These are phyloP conservation scores for Barbus barbus DNA, from an alignment of 2,113 vertebrate species.

Conservation along the genomic window DNA sequence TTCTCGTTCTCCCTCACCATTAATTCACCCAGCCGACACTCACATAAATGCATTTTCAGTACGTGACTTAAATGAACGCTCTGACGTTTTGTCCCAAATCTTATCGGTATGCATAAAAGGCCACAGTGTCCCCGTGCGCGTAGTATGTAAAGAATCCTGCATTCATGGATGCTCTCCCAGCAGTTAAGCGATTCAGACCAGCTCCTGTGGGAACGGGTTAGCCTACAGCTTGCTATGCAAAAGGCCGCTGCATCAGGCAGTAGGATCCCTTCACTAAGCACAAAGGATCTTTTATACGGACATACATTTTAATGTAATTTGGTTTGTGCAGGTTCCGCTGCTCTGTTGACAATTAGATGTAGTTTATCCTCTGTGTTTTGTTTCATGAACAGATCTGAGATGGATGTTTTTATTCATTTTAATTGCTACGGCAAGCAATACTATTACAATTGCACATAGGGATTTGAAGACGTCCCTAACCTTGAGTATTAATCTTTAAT, in stretches of 20 bases:
- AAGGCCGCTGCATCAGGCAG: slow-evolving; percentile 1
- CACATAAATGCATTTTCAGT: background rate
- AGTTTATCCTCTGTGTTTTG: slow-evolving; percentile 24
- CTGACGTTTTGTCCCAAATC: slow-evolving; percentile 4
- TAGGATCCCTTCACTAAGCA: slow-evolving; percentile 46
- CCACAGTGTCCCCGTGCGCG: slow-evolving; percentile 3
- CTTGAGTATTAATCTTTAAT: background rate
- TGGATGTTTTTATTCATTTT: background rate
- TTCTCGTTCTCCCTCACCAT: slow-evolving; percentile 6
- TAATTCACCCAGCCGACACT: slow-evolving; percentile 29
- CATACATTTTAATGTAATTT: slow-evolving; percentile 40
- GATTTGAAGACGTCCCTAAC: background rate
- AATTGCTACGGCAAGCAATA: background rate
- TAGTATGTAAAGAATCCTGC: slow-evolving; percentile 25
- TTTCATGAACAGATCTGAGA: background rate
- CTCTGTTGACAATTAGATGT: background rate
- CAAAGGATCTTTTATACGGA: slow-evolving; percentile 51
- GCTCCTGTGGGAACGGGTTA: slow-evolving; percentile 31
- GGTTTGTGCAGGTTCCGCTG: slow-evolving; percentile 30
- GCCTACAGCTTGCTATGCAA: slow-evolving; percentile 23
- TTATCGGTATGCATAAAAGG: slow-evolving; percentile 13
- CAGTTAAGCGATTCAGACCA: slow-evolving; percentile 20
- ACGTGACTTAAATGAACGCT: slow-evolving; percentile 4
- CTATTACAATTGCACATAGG: background rate
- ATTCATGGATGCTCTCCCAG: slow-evolving; percentile 12